A percentile compares a stretch with the other conserved stretches of the same genome.
Evolutionary conservation across 2,888 invertebrate genomes (phyloP).

Genomic region (Catocala fraxini): DNA sequence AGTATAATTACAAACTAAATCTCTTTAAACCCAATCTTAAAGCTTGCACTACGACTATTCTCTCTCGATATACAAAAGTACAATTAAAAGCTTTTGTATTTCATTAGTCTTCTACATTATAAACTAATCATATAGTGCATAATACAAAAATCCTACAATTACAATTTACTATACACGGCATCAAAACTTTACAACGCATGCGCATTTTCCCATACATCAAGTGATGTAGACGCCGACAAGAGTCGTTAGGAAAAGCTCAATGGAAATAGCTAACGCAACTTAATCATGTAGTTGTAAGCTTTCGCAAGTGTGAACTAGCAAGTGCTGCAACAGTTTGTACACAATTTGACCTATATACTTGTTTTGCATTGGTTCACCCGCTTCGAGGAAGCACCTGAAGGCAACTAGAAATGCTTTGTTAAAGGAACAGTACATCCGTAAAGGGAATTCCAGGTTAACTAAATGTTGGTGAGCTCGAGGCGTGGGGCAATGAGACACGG

Average conservation of each 20-base stretch:
- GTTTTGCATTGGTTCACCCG: conserved; percentile 1
- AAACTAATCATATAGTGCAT: too few relatives aligned
- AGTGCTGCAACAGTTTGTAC: conserved; percentile 29
- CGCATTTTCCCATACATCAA: too few relatives aligned
- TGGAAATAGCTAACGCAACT: conserved; percentile 45
- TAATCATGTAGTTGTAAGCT: conserved; percentile 45
- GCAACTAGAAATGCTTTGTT: conserved; percentile 21
- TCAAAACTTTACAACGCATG: too few relatives aligned
- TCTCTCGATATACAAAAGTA: too few relatives aligned
- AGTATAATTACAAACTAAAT: too few relatives aligned
- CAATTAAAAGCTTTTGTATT: too few relatives aligned
- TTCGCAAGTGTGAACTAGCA: conserved; percentile 36
- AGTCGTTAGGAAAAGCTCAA: conserved; percentile 39
- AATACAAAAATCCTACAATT: too few relatives aligned
- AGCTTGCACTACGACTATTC: too few relatives aligned
- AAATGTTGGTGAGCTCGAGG: conserved; percentile 60
- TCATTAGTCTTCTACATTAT: too few relatives aligned
- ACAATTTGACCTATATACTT: conserved; percentile 26
- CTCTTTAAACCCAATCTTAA: too few relatives aligned
- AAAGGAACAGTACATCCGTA: conserved; percentile 36
- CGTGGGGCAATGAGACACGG: conserved; percentile 63
- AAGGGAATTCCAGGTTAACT: conserved; percentile 55
- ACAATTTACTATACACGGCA: too few relatives aligned
- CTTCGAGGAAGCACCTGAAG: conserved; percentile 9
- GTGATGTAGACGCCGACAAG: conserved; percentile 18